Conservation (phyloP, 2,797 vertebrate species). For the Gobio occitaniae region DNA sequence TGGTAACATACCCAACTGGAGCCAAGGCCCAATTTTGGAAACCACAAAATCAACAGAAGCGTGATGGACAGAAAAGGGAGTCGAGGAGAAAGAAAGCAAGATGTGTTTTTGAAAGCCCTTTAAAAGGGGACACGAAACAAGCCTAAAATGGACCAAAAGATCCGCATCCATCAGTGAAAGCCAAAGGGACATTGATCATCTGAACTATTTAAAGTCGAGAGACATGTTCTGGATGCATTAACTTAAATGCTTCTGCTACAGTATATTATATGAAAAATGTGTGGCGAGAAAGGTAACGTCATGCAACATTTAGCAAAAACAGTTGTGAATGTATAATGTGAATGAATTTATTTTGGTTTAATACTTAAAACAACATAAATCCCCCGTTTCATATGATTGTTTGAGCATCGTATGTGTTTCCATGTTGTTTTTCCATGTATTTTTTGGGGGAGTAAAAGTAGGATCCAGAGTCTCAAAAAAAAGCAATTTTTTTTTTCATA, state of each 20-base stretch:
- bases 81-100: slow-evolving; percentile 72
- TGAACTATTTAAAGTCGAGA: slow-evolving; percentile 28
- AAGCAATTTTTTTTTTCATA: neutral
- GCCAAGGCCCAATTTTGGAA: slow-evolving; percentile 90
- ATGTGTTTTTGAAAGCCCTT: slow-evolving; percentile 83
- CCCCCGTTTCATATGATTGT: neutral
- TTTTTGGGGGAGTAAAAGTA: neutral
- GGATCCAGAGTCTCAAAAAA: neutral
- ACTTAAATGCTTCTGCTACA: slow-evolving; percentile 12
- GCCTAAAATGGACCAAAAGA: slow-evolving; percentile 37
- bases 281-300: neutral
- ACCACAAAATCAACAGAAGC: slow-evolving; percentile 90
- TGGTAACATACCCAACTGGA: slow-evolving; percentile 82
- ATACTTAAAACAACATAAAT: slow-evolving; percentile 12
- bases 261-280: slow-evolving; percentile 23
- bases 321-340: slow-evolving; percentile 3
- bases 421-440: slow-evolving; percentile 13
- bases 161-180: slow-evolving; percentile 38
- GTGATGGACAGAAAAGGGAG: slow-evolving; percentile 82
- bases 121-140: slow-evolving; percentile 68
- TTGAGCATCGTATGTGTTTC: slow-evolving; percentile 1
- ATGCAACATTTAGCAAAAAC: slow-evolving; percentile 44
- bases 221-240: slow-evolving; percentile 31
- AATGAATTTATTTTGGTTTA: slow-evolving; percentile 20
- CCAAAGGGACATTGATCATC: slow-evolving; percentile 13